These are phyloP conservation scores for Denticeps clupeoides DNA, from an alignment of 2,797 vertebrate species.

Conservation along the genomic window DNA sequence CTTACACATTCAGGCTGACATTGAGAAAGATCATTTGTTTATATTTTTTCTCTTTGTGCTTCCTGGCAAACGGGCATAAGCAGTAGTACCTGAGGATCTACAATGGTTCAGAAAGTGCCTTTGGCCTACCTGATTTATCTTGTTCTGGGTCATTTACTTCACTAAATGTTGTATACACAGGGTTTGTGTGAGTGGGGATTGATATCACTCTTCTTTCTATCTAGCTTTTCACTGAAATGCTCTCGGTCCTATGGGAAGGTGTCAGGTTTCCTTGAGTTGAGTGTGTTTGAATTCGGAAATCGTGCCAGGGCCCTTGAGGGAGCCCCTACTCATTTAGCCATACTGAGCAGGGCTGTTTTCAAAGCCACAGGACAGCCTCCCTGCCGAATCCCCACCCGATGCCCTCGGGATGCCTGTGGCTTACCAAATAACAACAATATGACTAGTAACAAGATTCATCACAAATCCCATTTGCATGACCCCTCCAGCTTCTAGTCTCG, in stretches of 20 bases:
- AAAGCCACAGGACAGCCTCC: not conserved
- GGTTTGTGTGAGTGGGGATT: not conserved
- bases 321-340: not conserved
- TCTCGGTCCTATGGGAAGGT: not conserved
- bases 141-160: too few relatives aligned
- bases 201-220: not conserved
- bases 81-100: too few relatives aligned
- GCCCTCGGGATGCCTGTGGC: slow-evolving; percentile 3
- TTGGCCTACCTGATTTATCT: too few relatives aligned
- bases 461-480: not conserved
- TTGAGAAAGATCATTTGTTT: not conserved
- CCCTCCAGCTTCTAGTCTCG: too few relatives aligned
- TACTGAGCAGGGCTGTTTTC: not conserved
- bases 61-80: too few relatives aligned
- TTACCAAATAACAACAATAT: not conserved
- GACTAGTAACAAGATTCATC: not conserved
- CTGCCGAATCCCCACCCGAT: not conserved
- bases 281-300: not conserved
- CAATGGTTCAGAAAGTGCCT: too few relatives aligned
- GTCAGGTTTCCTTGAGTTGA: not conserved
- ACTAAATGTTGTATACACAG: too few relatives aligned
- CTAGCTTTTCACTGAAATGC: not conserved
- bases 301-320: not conserved
- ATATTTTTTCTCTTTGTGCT: too few relatives aligned
- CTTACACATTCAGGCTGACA: not conserved